Percentiles rank a stretch among this genome's conserved stretches.
phyloP scores from a whole-genome alignment of 2,113 vertebrate species.

The Atrichornis clamosus region DNA sequence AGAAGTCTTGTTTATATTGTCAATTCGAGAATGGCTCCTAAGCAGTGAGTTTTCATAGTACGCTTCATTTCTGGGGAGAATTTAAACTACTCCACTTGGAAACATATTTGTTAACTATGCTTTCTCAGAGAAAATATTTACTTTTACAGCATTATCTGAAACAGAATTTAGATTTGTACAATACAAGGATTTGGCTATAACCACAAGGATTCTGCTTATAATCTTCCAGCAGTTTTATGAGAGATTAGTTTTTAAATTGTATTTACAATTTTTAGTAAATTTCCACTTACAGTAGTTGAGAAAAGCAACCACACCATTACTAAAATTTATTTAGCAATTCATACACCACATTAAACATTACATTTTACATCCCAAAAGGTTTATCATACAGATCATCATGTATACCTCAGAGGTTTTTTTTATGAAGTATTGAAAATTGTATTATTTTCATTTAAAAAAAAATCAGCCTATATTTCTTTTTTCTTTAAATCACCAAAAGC shows the following conservation, averaged over 20 bases:
- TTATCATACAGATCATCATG: neutral
- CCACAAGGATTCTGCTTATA: neutral
- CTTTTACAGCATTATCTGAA: neutral
- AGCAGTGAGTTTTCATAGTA: neutral
- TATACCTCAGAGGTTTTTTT: neutral
- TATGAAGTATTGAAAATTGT: neutral
- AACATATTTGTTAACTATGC: neutral
- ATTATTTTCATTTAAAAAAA: neutral
- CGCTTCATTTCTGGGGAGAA: neutral
- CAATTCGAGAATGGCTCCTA: neutral
- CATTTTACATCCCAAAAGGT: neutral
- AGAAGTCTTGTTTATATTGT: neutral
- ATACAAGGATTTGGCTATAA: neutral
- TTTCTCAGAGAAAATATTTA: neutral
- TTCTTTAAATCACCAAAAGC: constrained; percentile 1
- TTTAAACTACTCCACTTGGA: neutral
- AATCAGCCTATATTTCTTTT: neutral
- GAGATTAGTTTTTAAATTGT: neutral
- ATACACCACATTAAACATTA: neutral
- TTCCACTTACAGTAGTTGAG: neutral
- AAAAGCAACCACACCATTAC: neutral
- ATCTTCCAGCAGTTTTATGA: neutral
- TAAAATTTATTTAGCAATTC: neutral
- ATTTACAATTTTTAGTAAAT: neutral
- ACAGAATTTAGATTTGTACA: neutral